phyloP scores from a whole-genome alignment of 2,797 vertebrate species.

The Urocyon cinereoargenteus region DNA sequence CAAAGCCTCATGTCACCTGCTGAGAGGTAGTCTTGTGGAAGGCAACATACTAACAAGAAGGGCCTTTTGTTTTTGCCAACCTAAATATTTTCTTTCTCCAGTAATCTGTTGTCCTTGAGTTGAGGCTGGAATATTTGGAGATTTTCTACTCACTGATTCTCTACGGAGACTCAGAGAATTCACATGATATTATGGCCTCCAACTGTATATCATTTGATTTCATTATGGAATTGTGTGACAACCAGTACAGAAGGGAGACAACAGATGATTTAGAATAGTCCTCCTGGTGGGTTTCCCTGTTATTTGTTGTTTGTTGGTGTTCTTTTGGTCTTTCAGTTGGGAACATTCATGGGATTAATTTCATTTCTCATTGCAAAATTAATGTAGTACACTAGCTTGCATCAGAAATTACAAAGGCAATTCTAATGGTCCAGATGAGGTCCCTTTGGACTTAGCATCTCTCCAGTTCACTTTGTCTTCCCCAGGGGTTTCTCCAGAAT shows the following conservation, averaged over 20 bases:
- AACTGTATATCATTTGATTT: slow-evolving; percentile 26
- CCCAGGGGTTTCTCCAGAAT: slow-evolving; percentile 41
- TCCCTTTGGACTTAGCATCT: slow-evolving; percentile 16
- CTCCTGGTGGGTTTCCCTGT: neutral
- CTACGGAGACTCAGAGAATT: neutral
- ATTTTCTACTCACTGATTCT: slow-evolving; percentile 28
- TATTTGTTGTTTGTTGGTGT: neutral
- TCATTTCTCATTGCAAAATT: slow-evolving; percentile 72
- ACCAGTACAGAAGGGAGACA: neutral
- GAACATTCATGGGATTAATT: slow-evolving; percentile 67
- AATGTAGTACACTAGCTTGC: neutral
- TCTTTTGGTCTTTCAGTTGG: neutral
- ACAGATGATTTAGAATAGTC: slow-evolving; percentile 31
- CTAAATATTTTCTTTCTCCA: slow-evolving; percentile 28
- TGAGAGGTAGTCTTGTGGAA: slow-evolving; percentile 18
- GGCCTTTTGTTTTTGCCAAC: neutral
- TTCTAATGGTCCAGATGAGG: slow-evolving; percentile 33
- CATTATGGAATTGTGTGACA: neutral
- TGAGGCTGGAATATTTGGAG: neutral
- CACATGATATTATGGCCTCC: neutral
- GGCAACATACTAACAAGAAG: neutral
- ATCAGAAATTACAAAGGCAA: slow-evolving; percentile 49
- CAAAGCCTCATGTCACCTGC: neutral
- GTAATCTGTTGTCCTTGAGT: slow-evolving; percentile 54
- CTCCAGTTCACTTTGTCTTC: slow-evolving; percentile 3